Evolutionary conservation across 2,113 vertebrate species (phyloP).

Genomic region (Hippolais icterina): DNA sequence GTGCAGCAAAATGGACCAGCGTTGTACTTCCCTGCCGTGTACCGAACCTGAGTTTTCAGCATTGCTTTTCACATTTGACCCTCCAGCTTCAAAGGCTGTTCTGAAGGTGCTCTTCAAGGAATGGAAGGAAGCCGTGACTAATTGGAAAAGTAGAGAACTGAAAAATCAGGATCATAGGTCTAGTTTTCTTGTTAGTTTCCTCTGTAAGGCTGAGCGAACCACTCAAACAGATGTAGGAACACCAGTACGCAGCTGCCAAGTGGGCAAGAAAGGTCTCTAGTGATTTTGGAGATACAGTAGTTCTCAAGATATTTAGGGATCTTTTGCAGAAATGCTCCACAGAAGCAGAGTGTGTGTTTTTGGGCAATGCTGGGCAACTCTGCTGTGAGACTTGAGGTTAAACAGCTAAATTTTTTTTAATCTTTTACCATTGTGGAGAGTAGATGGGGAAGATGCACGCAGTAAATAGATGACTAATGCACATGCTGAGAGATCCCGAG

Average conservation of each 20-base stretch:
- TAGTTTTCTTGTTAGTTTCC: not conserved
- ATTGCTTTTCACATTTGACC: not conserved
- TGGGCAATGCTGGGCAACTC: not conserved
- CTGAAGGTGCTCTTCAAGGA: not conserved
- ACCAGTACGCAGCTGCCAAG: not conserved
- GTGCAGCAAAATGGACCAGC: not conserved
- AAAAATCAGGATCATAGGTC: conserved; percentile 5
- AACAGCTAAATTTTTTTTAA: not conserved
- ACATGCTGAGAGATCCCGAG: not conserved
- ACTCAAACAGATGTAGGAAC: not conserved
- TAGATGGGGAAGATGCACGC: not conserved
- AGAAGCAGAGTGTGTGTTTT: not conserved
- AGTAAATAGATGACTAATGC: not conserved
- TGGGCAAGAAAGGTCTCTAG: not conserved
- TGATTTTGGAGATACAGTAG: not conserved
- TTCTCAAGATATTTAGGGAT: not conserved
- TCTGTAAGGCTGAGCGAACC: not conserved
- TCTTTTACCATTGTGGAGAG: not conserved
- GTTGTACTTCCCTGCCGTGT: not conserved
- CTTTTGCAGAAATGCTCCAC: not conserved
- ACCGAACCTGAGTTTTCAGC: not conserved
- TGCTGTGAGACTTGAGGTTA: not conserved
- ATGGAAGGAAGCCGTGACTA: conserved; percentile 2
- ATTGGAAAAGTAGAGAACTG: conserved; percentile 11
- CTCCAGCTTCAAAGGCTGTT: not conserved